Evolutionary conservation across 2,797 vertebrate genomes (phyloP).

Genomic region (Tadarida brasiliensis): DNA sequence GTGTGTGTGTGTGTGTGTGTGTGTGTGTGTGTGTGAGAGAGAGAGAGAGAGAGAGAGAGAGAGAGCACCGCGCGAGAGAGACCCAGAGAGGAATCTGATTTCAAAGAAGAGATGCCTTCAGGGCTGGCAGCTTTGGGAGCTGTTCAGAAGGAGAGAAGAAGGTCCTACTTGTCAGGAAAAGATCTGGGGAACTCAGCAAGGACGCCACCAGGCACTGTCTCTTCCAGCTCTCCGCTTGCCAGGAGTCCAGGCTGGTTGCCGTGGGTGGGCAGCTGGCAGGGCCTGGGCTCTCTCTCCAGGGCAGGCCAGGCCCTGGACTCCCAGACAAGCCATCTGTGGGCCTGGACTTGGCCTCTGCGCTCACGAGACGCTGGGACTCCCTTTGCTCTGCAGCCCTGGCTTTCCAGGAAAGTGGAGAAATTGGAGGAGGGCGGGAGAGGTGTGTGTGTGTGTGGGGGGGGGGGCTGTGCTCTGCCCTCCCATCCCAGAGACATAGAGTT

Average conservation of each 20-base stretch:
- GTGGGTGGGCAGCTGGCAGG: neutral
- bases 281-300: neutral
- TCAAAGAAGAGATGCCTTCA: neutral
- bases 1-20: too few species aligned
- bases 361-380: neutral
- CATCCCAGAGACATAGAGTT: accelerated
- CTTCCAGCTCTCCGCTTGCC: accelerated
- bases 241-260: neutral
- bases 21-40: neutral
- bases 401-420: neutral
- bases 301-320: neutral
- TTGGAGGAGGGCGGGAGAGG: too few species aligned
- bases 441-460: too few species aligned
- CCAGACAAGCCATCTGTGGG: accelerated
- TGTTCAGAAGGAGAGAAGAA: neutral
- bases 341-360: accelerated
- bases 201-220: neutral
- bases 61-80: neutral
- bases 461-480: too few species aligned
- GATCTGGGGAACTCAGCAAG: neutral
- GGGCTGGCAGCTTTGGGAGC: neutral
- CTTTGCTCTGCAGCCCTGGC: neutral
- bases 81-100: neutral
- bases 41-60: neutral
- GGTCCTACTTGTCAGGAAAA: neutral